Evolutionary conservation across 2,888 invertebrate species (phyloP), one percentile per base, ranked within the genome.

Genomic region (Lasioglossum villosulum): DNA sequence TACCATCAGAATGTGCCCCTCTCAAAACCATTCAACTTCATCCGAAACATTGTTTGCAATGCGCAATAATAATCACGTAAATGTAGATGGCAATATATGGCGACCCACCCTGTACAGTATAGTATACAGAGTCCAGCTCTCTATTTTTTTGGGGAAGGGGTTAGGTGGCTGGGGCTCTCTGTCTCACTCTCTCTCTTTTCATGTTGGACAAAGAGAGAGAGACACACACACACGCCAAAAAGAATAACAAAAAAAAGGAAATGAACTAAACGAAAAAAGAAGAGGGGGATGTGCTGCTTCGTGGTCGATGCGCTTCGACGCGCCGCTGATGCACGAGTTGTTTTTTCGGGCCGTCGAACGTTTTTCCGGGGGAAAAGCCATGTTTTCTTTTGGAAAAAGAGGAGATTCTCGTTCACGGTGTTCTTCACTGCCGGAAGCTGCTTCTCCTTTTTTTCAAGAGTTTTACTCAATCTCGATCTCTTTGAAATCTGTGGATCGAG

Each of bases 221-320:
- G 14, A 59, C 8, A 34, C 34, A 66, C 19, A 66, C 16, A 34
- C 30, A 19, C 66, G 2, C 8, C 2, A 30, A 34, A 66, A 66
- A 66, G 1, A 66, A 6, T n/a, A n/a, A n/a, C n/a, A 63, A 8
- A 2, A 19, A 8, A 66, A 34, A 3, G 30, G 3, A 66, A 66
- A 14, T 16, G 8, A 34, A 30, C 5, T 8, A 66, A 82, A 71
- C 72, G 79, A 73, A 66, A 73, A 73, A 52, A 59, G 75, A 79
- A 76, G 78, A 88, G 83, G 85, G 90, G 90, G 87, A 87, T 84
- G 90, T 78, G 72, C 66, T 83, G 89, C 89, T 87, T 86, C 79
- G 83, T 82, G 83, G 84, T 78, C 73, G 79, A 81, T 85, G 81
- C 85, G 88, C 80, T 82, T 88, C 85, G 88, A 83, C 85, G 88